These are phyloP conservation scores for Bradysia coprophila DNA, from an alignment of 1,140 invertebrate species.

Conservation along the genomic window DNA sequence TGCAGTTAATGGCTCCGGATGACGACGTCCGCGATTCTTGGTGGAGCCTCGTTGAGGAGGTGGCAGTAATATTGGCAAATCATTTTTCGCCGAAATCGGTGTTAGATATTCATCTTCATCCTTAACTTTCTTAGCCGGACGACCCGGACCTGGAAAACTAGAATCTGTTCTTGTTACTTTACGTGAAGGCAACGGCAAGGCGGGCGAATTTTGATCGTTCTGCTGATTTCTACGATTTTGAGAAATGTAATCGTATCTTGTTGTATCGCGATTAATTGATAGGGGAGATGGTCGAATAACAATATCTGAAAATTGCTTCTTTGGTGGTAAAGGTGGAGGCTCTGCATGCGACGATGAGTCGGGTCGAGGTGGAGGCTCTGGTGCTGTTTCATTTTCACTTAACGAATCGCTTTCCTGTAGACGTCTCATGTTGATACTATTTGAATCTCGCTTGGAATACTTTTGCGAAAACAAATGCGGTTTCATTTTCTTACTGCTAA, in stretches of 20 bases:
- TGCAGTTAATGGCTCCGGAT: conserved; percentile 8
- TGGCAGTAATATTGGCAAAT: conserved; percentile 14
- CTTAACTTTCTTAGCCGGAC: conserved; percentile 25
- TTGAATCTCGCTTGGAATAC: conserved; percentile 17
- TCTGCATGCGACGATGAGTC: conserved; percentile 29
- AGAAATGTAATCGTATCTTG: conserved; percentile 19
- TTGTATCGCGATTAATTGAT: conserved; percentile 36
- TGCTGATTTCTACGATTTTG: conserved; percentile 6
- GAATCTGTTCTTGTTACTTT: conserved; percentile 32
- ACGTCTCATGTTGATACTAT: conserved; percentile 22
- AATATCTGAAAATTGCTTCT: conserved; percentile 38
- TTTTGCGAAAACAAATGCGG: conserved; percentile 21
- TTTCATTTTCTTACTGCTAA: conserved; percentile 19
- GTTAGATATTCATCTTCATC: conserved; percentile 44
- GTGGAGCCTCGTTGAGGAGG: conserved; percentile 13
- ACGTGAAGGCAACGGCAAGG: conserved; percentile 39
- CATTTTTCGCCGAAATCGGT: conserved; percentile 21
- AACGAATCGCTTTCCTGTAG: conserved; percentile 23
- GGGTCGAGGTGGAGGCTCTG: conserved; percentile 49
- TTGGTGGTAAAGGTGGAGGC: conserved; percentile 69
- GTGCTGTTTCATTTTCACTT: conserved; percentile 31
- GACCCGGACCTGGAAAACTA: conserved; percentile 24
- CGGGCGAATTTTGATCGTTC: conserved; percentile 27
- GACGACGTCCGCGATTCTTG: conserved; percentile 15
- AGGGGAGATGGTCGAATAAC: conserved; percentile 32